A percentile compares a stretch with the other conserved stretches of the same genome.
Conservation (phyloP, 2,113 vertebrate species). For the Nerophis ophidion region DNA sequence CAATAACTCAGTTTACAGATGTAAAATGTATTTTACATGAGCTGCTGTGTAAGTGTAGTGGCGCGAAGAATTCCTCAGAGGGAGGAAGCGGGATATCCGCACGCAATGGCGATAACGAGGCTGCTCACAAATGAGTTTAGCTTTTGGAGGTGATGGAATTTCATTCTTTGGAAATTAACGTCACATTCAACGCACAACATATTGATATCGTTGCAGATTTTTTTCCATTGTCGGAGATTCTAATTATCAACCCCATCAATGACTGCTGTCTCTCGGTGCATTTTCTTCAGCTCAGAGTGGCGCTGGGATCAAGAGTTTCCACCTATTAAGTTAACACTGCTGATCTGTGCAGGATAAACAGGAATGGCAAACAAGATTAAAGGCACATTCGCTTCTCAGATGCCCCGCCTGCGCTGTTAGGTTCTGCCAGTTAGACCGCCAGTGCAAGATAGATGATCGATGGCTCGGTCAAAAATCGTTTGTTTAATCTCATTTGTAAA, state of each 20-base stretch:
- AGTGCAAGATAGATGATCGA: slow-evolving; percentile 62
- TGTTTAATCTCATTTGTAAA: slow-evolving; percentile 69
- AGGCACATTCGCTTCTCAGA: slow-evolving; percentile 67
- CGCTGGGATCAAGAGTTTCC: slow-evolving; percentile 56
- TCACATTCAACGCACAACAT: not conserved
- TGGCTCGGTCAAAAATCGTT: slow-evolving; percentile 65
- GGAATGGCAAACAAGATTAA: slow-evolving; percentile 68
- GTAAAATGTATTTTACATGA: slow-evolving; percentile 68
- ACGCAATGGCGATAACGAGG: slow-evolving; percentile 10
- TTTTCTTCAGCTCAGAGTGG: slow-evolving; percentile 31
- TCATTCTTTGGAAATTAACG: not conserved
- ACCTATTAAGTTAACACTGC: slow-evolving; percentile 66
- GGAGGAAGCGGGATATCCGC: slow-evolving; percentile 3
- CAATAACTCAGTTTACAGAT: slow-evolving; percentile 61
- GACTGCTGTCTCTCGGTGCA: slow-evolving; percentile 32
- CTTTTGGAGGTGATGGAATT: slow-evolving; percentile 8
- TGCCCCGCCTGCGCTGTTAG: slow-evolving; percentile 60
- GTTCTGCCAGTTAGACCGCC: slow-evolving; percentile 58
- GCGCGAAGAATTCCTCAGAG: slow-evolving; percentile 31
- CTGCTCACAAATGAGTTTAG: slow-evolving; percentile 7
- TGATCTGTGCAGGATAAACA: slow-evolving; percentile 72
- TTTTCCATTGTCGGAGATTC: not conserved
- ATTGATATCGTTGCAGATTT: not conserved
- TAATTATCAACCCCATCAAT: slow-evolving; percentile 21
- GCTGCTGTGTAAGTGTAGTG: slow-evolving; percentile 35